phyloP scores from a whole-genome alignment of 92 coral and sea anemone species.

The Epizoanthus rinbou region DNA sequence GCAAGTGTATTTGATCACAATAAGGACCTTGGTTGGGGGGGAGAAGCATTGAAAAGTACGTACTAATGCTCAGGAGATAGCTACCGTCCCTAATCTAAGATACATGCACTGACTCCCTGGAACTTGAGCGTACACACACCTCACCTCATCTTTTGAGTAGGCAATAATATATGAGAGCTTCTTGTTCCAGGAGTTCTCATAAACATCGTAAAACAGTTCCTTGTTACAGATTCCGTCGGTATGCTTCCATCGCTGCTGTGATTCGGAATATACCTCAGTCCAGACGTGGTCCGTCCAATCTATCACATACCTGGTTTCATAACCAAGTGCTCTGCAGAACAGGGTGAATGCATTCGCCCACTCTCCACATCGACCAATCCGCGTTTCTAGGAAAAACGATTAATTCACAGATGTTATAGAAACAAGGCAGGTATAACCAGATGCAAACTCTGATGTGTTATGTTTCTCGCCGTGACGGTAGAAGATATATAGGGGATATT shows the following conservation, averaged over 20 bases:
- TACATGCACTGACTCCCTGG: too few species aligned
- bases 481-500: too few species aligned
- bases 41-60: too few species aligned
- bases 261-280: constrained; percentile 90
- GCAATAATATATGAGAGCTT: constrained; percentile 83
- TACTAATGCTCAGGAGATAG: too few species aligned
- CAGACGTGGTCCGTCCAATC: constrained; percentile 99
- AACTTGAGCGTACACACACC: too few species aligned
- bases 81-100: too few species aligned
- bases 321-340: constrained; percentile 80
- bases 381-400: constrained; percentile 68
- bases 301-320: constrained; percentile 83
- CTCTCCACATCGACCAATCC: constrained; percentile 96
- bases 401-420: not conserved
- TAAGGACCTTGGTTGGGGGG: too few species aligned
- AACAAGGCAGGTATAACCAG: too few species aligned
- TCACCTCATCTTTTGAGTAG: constrained; percentile 82
- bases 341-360: constrained; percentile 95
- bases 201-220: constrained; percentile 54
- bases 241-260: constrained; percentile 90
- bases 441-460: too few species aligned
- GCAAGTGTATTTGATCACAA: too few species aligned
- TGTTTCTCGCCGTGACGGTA: not conserved
- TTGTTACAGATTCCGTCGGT: constrained; percentile 85
- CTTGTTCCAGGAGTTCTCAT: constrained; percentile 86